Conservation (phyloP, 2,888 invertebrate species). For the Caenorhabditis sp. region DNA sequence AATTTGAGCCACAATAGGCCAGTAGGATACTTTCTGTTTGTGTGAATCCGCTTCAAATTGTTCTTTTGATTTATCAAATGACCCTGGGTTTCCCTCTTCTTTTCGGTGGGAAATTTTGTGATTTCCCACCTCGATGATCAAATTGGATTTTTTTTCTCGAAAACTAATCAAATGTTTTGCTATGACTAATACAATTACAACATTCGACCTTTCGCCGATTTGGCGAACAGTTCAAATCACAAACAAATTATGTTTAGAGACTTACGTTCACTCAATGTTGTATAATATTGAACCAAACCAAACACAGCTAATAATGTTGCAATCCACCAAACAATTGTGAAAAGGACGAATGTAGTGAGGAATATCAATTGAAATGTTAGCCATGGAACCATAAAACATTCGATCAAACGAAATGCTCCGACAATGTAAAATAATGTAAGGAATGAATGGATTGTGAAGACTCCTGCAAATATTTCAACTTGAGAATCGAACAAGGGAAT, state of each 20-base stretch:
- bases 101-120: no score
- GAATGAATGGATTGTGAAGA: constrained; percentile 42
- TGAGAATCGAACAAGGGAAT: no score
- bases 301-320: constrained; percentile 45
- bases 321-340: constrained; percentile 55
- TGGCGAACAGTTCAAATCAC: neutral
- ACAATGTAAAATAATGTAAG: constrained; percentile 40
- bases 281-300: constrained; percentile 43
- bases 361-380: constrained; percentile 47
- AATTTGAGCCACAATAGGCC: no score
- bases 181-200: no score
- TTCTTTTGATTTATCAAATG: no score
- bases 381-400: constrained; percentile 50
- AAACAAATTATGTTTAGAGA: neutral
- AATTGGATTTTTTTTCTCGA: neutral
- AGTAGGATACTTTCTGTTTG: no score
- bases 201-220: no score
- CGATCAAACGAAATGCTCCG: constrained; percentile 35
- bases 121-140: no score
- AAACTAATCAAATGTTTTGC: no score
- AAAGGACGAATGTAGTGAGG: constrained; percentile 34
- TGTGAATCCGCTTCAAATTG: no score
- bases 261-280: constrained; percentile 21
- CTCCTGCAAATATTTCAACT: constrained; percentile 17
- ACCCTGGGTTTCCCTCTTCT: no score